A percentile compares a stretch with the other conserved stretches of the same genome.
These are phyloP conservation scores for Holacanthella duospinosa DNA, from an alignment of 2,888 invertebrate genomes.

Conservation along the genomic window DNA sequence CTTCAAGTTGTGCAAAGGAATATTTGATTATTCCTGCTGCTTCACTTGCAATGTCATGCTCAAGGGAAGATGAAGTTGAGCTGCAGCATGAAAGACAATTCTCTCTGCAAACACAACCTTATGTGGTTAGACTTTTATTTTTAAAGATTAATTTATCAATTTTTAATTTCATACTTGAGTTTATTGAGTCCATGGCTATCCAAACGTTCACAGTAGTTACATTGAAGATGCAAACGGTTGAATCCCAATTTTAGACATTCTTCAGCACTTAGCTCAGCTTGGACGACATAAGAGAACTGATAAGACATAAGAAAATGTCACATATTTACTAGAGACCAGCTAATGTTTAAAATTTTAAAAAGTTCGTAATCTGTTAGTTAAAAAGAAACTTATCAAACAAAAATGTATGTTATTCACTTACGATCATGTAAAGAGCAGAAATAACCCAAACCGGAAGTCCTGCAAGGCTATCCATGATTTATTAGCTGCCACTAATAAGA, in stretches of 20 bases:
- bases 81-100: constrained; percentile 25
- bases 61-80: neutral
- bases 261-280: constrained; percentile 58
- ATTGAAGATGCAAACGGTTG: constrained; percentile 70
- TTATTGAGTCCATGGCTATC: constrained; percentile 60
- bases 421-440: no score
- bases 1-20: constrained; percentile 83
- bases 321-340: no score
- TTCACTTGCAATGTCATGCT: neutral
- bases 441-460: no score
- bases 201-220: constrained; percentile 78
- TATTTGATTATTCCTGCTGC: constrained; percentile 57
- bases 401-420: no score
- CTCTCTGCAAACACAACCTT: constrained; percentile 11
- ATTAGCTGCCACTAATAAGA: no score
- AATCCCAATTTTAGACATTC: constrained; percentile 79
- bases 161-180: constrained; percentile 46
- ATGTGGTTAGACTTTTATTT: neutral
- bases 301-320: constrained; percentile 6
- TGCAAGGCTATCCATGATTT: no score
- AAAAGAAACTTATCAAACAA: no score
- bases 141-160: neutral
- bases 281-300: constrained; percentile 30
- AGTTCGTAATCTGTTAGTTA: no score
- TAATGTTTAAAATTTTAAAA: no score